Base-by-base conservation (phyloP, 2,113 vertebrate genomes). In the Grus americana region DNA sequence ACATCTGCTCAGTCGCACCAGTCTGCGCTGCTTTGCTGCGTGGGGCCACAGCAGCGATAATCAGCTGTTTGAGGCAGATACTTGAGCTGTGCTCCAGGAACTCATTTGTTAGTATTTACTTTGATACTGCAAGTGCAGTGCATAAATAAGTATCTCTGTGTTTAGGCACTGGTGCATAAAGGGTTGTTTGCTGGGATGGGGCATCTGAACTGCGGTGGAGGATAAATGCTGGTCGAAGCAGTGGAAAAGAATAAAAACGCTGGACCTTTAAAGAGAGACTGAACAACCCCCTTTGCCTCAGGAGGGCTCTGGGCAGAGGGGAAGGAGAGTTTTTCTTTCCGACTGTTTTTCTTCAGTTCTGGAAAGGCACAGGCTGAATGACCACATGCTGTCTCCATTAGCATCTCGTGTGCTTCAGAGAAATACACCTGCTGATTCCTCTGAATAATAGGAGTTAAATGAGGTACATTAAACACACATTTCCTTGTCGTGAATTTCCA, bases 401-500 rank as follows among this genome's bases (percentile, higher is more conserved):
- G 74, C 83, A 90, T 57, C 90, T 88, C 0, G 1, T 83, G 74
- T 42, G 86, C 78, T 95, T 70, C 38, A 68, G 73, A 91, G 76
- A 52, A 82, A 81, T 20, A 26, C 86, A 97, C 94, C 95, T 93
- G 94, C 95, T 87, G 86, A 65, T 83, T 94, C 34, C 91, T 76
- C 78, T 66, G 58, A 89, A 91, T 47, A 88, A 93, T 12, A 67
- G 75, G 38, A 89, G 67, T 62, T 91, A 79, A 92, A 87, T 88
- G 68, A 92, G 85, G n/a, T 70, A 61, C 63, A 85, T 90, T 94
- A 93, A 95, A 82, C 55, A 67, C 6, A 7, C 46, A 2, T 84
- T 95, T 92, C 74, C 75, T 90, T 63, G 49, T 79, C 40, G 2
- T 52, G 55, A 32, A 61, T 92, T 96, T 95, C 71, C 80, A 94